Evolutionary conservation across 2,113 vertebrate species (phyloP).

Genomic region (Gambusia holbrooki): DNA sequence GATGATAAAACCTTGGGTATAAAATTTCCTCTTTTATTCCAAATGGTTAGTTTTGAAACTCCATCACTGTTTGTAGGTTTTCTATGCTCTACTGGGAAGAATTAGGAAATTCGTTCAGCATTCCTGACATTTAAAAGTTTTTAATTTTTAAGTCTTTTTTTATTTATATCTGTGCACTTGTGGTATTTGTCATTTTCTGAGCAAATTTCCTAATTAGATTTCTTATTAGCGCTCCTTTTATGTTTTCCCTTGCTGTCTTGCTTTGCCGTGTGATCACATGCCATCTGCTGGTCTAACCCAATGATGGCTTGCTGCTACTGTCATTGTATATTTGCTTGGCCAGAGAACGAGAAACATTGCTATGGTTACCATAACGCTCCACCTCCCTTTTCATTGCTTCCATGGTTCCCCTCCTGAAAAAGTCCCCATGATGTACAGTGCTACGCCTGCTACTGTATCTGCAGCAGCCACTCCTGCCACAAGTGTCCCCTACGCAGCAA

Average conservation of each 20-base stretch:
- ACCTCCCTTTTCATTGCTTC: slow-evolving; percentile 94
- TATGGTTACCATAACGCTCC: slow-evolving; percentile 94
- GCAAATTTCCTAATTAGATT: slow-evolving; percentile 86
- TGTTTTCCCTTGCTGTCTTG: slow-evolving; percentile 94
- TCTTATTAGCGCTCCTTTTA: slow-evolving; percentile 93
- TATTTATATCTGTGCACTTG: slow-evolving; percentile 64
- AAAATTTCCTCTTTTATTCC: slow-evolving; percentile 15
- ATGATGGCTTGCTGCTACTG: slow-evolving; percentile 92
- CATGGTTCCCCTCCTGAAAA: slow-evolving; percentile 84
- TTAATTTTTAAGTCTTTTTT: neutral
- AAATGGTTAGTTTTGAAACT: neutral
- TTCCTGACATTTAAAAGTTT: slow-evolving; percentile 38
- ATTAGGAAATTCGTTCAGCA: slow-evolving; percentile 62
- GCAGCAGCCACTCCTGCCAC: slow-evolving; percentile 99
- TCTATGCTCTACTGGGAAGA: neutral
- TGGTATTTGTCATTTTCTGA: slow-evolving; percentile 87
- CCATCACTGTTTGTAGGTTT: slow-evolving; percentile 21
- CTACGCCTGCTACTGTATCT: slow-evolving; percentile 99
- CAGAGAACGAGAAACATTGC: slow-evolving; percentile 87
- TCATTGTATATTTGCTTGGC: slow-evolving; percentile 92
- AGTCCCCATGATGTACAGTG: slow-evolving; percentile 99
- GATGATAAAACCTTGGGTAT: neutral
- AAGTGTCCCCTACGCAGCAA: slow-evolving; percentile 99
- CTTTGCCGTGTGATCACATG: slow-evolving; percentile 97
- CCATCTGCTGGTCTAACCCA: slow-evolving; percentile 98